Base-by-base conservation (phyloP, 2,797 vertebrate genomes). In the Staurois parvus region DNA sequence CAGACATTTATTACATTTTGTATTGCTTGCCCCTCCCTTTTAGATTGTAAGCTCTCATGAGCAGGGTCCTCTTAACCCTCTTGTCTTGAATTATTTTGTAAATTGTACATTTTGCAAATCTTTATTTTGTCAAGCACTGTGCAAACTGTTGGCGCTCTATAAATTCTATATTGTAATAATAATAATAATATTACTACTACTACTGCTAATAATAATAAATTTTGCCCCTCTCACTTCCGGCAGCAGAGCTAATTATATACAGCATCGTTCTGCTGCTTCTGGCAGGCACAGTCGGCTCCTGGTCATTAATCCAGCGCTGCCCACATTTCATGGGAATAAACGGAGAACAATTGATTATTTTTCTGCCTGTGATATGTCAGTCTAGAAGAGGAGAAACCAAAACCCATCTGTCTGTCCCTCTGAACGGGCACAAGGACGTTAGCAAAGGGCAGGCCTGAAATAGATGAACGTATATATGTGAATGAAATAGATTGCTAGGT, bases 271-370 rank as follows among this genome's bases (percentile, higher is more conserved):
- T 79, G 26, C 76, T 17, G 48, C 48, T 84, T 75, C 66, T 24
- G 64, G 59, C 64, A 62, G 69, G 72, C 62, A 62, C 17, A 76
- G 48, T 68, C 72, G 37, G 72, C 79, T 81, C 66, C 79, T 42
- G 64, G 79, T 69, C 52, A 76, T 86, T 81, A 81, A 86, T 86
- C 79, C 73, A 76, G 52, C 73, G 19, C 67, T 26, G 79, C 66
- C 84, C 79, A 76, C 73, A 82, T 81, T 86, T 72, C 84, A 77
- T 32, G 73, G 73, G 73, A 86, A 86, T 81, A 81, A 86, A 81
- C 79, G 19, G 79, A 81, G 72, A 86, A 81, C 84, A 76, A 86
- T 86, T 81, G 84, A 86, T 86, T 86, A 81, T 81, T 86, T 70
- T 81, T 82, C 79, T 24, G 73, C 84, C 75, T 76, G 48, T 76